Conservation (phyloP, 35 echinoderm and acorn worm species). For the Apostichopus californicus region DNA sequence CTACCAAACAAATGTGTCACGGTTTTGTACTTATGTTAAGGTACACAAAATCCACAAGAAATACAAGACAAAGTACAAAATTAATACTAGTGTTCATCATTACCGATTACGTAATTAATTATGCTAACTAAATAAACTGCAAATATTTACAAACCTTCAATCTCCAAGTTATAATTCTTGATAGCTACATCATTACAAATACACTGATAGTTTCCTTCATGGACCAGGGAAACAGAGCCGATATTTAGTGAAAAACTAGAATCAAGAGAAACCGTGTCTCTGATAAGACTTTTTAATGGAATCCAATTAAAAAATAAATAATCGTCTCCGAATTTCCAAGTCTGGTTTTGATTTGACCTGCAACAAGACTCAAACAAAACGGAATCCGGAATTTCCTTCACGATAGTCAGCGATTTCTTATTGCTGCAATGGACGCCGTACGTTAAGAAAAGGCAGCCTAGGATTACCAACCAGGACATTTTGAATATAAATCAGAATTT, state of each 20-base stretch:
- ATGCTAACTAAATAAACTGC: too few species aligned
- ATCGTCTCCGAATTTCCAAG: background rate
- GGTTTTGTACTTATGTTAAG: too few species aligned
- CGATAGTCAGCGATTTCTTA: too few species aligned
- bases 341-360: background rate
- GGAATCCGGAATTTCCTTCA: background rate
- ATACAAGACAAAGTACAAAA: too few species aligned
- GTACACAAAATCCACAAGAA: too few species aligned
- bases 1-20: too few species aligned
- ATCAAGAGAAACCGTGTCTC: background rate
- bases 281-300: background rate
- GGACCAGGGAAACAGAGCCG: background rate
- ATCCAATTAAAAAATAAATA: background rate
- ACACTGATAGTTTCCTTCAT: background rate
- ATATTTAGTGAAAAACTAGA: background rate
- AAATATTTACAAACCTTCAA: background rate
- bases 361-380: background rate
- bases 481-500: too few species aligned
- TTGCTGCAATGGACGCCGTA: too few species aligned
- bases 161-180: background rate
- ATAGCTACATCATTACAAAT: background rate
- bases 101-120: too few species aligned
- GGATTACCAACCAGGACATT: too few species aligned
- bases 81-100: too few species aligned
- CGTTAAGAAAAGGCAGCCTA: too few species aligned